Conservation (phyloP, 2,888 invertebrate species). For the Amorpha juglandis region DNA sequence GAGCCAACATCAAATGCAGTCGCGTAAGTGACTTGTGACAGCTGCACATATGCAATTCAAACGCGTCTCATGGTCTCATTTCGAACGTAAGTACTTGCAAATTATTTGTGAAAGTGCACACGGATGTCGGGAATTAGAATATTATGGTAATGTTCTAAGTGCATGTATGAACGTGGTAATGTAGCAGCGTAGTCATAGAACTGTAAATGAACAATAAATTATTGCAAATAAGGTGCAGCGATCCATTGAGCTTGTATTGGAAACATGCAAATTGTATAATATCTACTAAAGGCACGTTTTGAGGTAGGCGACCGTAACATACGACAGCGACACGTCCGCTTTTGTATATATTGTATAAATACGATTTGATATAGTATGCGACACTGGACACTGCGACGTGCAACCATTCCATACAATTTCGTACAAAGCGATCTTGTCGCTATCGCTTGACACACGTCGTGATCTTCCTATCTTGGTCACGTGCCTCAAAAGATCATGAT, state of each 20-base stretch:
- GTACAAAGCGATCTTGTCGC: too few species aligned
- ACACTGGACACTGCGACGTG: too few species aligned
- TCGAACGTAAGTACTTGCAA: constrained; percentile 42
- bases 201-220: constrained; percentile 2
- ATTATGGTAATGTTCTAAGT: constrained; percentile 43
- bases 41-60: constrained; percentile 12
- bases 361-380: too few species aligned
- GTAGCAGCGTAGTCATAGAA: not conserved
- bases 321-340: too few species aligned
- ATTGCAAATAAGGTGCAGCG: not conserved
- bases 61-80: constrained; percentile 21
- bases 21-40: constrained; percentile 9
- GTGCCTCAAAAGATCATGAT: too few species aligned
- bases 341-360: too few species aligned
- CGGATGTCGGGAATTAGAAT: constrained; percentile 44
- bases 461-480: too few species aligned
- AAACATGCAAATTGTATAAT: too few species aligned
- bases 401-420: too few species aligned
- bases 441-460: too few species aligned
- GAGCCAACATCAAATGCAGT: not conserved
- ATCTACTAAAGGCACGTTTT: too few species aligned
- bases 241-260: not conserved
- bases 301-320: too few species aligned
- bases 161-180: constrained; percentile 11
- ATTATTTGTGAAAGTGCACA: constrained; percentile 48